Percentiles rank a stretch among this genome's conserved stretches.
These are phyloP conservation scores for Cromileptes altivelis DNA, from an alignment of 2,113 vertebrate species.

Conservation along the genomic window DNA sequence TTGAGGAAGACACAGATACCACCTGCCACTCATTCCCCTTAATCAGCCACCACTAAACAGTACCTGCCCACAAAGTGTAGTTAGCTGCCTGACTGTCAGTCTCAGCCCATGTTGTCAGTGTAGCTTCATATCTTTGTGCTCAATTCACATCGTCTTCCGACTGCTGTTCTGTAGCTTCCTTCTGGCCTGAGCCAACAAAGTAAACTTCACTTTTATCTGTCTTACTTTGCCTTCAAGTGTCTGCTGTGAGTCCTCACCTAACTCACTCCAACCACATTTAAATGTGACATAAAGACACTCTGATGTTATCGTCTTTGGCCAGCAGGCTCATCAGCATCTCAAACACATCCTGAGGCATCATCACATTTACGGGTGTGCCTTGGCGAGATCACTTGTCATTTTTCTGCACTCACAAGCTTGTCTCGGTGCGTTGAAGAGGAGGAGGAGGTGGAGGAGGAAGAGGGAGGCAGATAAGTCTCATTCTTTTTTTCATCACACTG, in stretches of 20 bases:
- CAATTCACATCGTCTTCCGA: too few relatives aligned
- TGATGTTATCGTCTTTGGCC: conserved; percentile 3
- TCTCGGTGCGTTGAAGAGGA: conserved; percentile 24
- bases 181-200: background rate
- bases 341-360: conserved; percentile 49
- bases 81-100: background rate
- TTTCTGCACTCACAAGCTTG: conserved; percentile 33
- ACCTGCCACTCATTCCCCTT: too few relatives aligned
- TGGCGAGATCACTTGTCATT: conserved; percentile 37
- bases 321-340: conserved; percentile 45
- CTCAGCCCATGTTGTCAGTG: too few relatives aligned
- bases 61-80: background rate
- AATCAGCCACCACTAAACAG: too few relatives aligned
- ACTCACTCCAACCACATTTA: background rate
- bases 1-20: too few relatives aligned
- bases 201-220: conserved; percentile 4
- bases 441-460: conserved; percentile 35
- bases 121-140: background rate
- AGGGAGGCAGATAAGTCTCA: conserved; percentile 67
- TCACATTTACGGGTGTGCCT: conserved; percentile 46
- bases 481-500: conserved; percentile 75
- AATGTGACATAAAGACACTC: background rate
- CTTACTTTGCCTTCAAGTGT: background rate
- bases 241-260: background rate
- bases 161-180: background rate